These are phyloP conservation scores for Thalassarche chlororhynchos DNA, from an alignment of 2,113 vertebrate species.

Conservation along the genomic window DNA sequence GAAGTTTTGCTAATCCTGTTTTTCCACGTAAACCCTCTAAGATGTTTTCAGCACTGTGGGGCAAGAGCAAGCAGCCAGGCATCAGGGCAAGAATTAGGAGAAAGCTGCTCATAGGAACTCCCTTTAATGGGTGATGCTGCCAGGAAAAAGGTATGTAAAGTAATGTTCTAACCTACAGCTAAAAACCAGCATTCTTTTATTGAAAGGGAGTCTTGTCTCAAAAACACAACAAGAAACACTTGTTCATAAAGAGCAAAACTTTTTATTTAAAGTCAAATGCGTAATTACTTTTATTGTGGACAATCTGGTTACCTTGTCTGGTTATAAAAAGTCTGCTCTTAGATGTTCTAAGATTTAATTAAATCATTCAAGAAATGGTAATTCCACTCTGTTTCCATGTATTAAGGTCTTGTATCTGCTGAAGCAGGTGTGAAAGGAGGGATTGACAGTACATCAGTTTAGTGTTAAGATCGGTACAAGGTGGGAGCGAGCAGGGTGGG, in stretches of 20 bases:
- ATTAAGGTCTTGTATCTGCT: neutral
- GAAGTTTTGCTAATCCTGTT: slow-evolving; percentile 6
- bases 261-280: neutral
- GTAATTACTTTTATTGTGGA: neutral
- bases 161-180: neutral
- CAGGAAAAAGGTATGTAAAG: neutral
- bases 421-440: neutral
- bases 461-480: neutral
- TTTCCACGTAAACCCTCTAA: neutral
- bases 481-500: neutral
- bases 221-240: neutral
- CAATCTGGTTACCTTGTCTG: neutral
- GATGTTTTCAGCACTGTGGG: neutral
- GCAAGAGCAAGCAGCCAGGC: neutral
- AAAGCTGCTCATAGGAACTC: neutral
- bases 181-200: neutral
- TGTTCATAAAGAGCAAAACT: neutral
- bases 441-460: neutral
- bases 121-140: neutral
- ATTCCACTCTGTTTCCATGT: neutral
- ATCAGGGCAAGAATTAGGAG: neutral
- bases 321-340: neutral
- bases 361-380: neutral
- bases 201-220: neutral
- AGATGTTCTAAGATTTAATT: neutral